Conservation (phyloP, 1,140 invertebrate species). For the Babylonia areolata region DNA sequence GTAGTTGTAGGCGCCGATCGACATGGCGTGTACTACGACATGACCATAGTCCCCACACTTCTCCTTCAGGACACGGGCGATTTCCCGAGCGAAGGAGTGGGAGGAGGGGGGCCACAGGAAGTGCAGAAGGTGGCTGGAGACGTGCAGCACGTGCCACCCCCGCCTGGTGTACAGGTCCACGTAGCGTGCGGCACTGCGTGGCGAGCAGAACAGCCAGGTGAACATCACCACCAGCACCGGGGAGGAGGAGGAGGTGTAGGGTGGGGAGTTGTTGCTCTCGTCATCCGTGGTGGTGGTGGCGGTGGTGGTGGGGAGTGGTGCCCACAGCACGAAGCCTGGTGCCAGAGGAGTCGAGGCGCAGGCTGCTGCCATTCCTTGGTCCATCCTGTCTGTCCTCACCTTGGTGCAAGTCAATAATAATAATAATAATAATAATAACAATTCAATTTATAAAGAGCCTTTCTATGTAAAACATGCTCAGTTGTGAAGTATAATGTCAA, state of each 20-base stretch:
- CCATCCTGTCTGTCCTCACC: not conserved
- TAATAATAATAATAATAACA: too few relatives aligned
- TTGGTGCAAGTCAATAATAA: too few relatives aligned
- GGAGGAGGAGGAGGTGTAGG: not conserved
- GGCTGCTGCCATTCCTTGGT: too few relatives aligned
- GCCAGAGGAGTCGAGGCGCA: not conserved
- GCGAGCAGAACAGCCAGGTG: slow-evolving; percentile 44
- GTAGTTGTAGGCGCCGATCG: slow-evolving; percentile 54
- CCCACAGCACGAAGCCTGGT: slow-evolving; percentile 3
- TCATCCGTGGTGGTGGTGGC: not conserved
- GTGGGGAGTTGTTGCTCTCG: too few relatives aligned
- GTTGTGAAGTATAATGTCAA: too few relatives aligned
- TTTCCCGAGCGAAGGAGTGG: slow-evolving; percentile 16
- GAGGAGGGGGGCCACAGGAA: slow-evolving; percentile 50
- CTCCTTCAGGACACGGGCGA: slow-evolving; percentile 32
- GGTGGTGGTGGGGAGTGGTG: not conserved
- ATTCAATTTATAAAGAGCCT: too few relatives aligned
- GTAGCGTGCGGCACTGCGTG: slow-evolving; percentile 32
- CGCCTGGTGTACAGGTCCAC: slow-evolving; percentile 41
- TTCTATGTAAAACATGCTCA: too few relatives aligned
- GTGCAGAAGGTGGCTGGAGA: slow-evolving; percentile 38
- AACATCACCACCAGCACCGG: slow-evolving; percentile 46
- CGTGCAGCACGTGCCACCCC: slow-evolving; percentile 44
- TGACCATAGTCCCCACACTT: slow-evolving; percentile 12
- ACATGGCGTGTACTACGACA: slow-evolving; percentile 45